phyloP scores from a whole-genome alignment of 2,888 invertebrate genomes.

The Brachypterus glaber region DNA sequence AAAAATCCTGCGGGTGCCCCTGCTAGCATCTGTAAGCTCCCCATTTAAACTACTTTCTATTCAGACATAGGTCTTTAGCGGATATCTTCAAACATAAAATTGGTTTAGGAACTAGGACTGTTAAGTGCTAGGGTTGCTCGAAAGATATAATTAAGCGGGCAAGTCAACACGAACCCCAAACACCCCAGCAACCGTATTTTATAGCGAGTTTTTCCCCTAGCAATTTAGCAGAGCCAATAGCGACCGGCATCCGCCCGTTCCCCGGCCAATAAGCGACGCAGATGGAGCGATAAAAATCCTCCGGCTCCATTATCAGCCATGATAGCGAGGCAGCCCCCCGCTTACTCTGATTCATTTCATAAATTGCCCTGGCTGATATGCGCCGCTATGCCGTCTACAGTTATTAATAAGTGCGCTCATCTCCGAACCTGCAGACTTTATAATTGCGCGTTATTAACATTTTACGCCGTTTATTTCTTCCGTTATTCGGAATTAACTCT shows the following conservation, averaged over 20 bases:
- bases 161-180: neutral
- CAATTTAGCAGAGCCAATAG: slow-evolving; percentile 49
- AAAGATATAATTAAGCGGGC: too few relatives aligned
- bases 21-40: too few relatives aligned
- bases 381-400: slow-evolving; percentile 22
- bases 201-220: too few relatives aligned
- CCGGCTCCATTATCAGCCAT: slow-evolving; percentile 43
- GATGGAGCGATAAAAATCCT: slow-evolving; percentile 44
- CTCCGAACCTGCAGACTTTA: slow-evolving; percentile 10
- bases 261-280: slow-evolving; percentile 39
- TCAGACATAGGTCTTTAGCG: too few relatives aligned
- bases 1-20: too few relatives aligned
- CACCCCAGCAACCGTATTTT: neutral
- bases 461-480: too few relatives aligned
- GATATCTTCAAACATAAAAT: too few relatives aligned
- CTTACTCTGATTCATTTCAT: slow-evolving; percentile 39
- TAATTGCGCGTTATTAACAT: too few relatives aligned
- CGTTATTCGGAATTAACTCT: too few relatives aligned
- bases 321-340: slow-evolving; percentile 38
- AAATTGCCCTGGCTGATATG: slow-evolving; percentile 36
- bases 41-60: too few relatives aligned
- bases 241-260: slow-evolving; percentile 34
- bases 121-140: too few relatives aligned
- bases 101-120: too few relatives aligned
- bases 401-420: slow-evolving; percentile 35